Conservation (phyloP, 2,797 vertebrate species). For the Molossus molossus region DNA sequence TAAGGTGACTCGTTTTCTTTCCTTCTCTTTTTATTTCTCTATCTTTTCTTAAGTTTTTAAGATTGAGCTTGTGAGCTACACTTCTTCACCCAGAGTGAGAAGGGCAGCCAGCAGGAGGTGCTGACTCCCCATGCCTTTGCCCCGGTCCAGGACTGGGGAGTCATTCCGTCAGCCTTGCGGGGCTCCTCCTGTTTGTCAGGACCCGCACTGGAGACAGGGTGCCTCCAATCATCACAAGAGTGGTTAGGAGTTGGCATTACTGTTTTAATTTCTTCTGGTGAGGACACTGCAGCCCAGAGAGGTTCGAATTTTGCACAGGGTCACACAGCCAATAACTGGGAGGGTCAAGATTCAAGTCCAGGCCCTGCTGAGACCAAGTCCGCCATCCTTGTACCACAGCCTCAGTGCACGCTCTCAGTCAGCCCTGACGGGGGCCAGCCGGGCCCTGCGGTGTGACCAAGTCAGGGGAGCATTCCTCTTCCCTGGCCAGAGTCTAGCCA, state of each 20-base stretch:
- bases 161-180: not conserved
- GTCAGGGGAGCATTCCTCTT: not conserved
- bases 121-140: not conserved
- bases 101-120: not conserved
- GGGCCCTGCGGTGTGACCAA: not conserved
- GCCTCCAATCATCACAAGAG: not conserved
- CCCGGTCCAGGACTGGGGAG: not conserved
- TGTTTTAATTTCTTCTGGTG: not conserved
- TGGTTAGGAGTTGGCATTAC: not conserved
- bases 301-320: not conserved
- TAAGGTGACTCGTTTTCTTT: not conserved
- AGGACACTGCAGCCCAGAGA: not conserved
- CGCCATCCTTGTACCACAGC: not conserved
- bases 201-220: not conserved
- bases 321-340: not conserved
- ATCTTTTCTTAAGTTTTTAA: conserved; percentile 29
- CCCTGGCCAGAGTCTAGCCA: too few species aligned
- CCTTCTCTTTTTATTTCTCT: not conserved
- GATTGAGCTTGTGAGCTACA: not conserved
- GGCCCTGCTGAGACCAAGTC: not conserved
- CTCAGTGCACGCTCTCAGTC: not conserved
- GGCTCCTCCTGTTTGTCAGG: not conserved
- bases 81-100: not conserved
- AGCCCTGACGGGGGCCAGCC: too few species aligned
- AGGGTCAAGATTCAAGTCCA: not conserved